These are phyloP conservation scores for Loriculus beryllinus DNA, from an alignment of 2,797 vertebrate genomes.

Conservation along the genomic window DNA sequence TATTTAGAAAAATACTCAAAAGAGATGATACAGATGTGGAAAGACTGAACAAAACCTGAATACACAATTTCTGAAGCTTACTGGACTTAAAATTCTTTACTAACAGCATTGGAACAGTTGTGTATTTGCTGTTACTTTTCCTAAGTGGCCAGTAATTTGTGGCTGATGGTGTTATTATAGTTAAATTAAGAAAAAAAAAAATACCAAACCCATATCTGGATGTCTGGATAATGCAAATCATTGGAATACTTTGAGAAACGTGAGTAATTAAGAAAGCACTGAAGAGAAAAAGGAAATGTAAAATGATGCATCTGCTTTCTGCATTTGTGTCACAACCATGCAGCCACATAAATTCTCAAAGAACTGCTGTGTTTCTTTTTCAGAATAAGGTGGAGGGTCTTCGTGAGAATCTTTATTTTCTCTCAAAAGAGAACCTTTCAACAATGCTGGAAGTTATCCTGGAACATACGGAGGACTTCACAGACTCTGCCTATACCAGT, in stretches of 20 bases:
- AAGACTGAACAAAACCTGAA: background rate
- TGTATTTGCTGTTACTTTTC: background rate
- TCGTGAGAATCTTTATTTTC: constrained; percentile 85
- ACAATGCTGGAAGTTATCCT: constrained; percentile 86
- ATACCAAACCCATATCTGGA: background rate
- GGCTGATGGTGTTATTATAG: background rate
- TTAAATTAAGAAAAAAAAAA: background rate
- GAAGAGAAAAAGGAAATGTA: background rate
- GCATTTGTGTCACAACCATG: background rate
- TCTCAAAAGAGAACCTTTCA: constrained; percentile 84
- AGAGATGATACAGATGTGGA: background rate
- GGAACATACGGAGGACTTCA: constrained; percentile 95
- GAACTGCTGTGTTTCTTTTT: background rate
- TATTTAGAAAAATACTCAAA: background rate
- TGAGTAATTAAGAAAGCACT: background rate
- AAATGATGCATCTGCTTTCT: background rate
- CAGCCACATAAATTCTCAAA: background rate
- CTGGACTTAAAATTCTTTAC: background rate
- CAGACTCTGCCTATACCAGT: constrained; percentile 95
- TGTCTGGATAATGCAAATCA: background rate
- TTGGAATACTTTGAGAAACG: background rate
- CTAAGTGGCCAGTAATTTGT: background rate
- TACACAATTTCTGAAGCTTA: background rate
- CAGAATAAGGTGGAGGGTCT: constrained; percentile 90
- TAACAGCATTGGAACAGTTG: background rate